Evolutionary conservation across 2,888 invertebrate species (phyloP).

Genomic region (Rhopalosiphum nymphaeae): DNA sequence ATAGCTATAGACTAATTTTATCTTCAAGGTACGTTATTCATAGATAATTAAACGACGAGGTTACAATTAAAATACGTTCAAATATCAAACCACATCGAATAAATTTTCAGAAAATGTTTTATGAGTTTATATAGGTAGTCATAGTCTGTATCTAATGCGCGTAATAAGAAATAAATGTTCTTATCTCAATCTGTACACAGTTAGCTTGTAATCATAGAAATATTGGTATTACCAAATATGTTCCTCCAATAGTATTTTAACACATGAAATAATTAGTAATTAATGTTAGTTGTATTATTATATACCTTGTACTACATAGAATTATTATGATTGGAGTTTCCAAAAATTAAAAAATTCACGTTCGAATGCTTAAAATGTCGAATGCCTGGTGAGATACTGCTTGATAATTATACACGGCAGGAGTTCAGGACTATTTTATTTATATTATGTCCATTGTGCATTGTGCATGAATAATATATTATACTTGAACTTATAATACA

Average conservation of each 20-base stretch:
- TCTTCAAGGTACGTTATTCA: neutral
- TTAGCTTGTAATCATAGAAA: neutral
- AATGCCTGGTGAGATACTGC: neutral
- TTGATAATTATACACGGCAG: neutral
- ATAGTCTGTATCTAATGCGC: too few species aligned
- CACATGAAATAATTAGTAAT: neutral
- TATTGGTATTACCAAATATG: neutral
- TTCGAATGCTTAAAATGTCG: neutral
- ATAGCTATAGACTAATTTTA: neutral
- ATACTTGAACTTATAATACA: neutral
- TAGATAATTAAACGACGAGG: neutral
- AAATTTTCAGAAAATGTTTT: conserved; percentile 18
- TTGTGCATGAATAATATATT: neutral
- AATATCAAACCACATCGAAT: neutral
- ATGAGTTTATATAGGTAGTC: neutral
- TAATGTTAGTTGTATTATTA: neutral
- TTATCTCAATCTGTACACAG: neutral
- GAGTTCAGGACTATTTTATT: neutral
- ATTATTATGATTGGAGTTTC: neutral
- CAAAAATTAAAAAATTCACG: neutral
- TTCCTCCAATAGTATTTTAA: neutral
- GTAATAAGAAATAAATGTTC: neutral
- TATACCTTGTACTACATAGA: neutral
- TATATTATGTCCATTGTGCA: neutral
- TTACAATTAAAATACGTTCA: neutral